phyloP scores from a whole-genome alignment of 1,140 invertebrate genomes.

The Conus ventricosus region DNA sequence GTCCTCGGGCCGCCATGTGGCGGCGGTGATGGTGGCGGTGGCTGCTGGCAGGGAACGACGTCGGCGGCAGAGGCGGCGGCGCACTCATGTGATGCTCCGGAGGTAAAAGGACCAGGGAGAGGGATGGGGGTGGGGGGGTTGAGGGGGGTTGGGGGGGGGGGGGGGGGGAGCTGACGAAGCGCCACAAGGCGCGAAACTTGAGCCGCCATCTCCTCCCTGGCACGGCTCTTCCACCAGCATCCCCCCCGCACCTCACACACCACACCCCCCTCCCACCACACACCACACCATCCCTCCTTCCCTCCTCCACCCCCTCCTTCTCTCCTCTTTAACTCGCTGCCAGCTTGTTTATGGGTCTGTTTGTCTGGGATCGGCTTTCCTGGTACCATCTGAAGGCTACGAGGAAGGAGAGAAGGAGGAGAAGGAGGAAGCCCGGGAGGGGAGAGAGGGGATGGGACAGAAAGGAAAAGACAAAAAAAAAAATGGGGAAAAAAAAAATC shows the following conservation, averaged over 20 bases:
- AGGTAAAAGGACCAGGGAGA: background rate
- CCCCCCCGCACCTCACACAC: no score
- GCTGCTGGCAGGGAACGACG: background rate
- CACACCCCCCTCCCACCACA: background rate
- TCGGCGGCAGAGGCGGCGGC: no score
- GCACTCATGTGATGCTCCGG: background rate
- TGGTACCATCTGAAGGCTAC: background rate
- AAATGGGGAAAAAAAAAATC: background rate
- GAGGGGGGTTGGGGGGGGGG: background rate
- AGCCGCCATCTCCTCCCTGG: background rate
- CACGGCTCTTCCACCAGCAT: no score
- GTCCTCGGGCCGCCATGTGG: background rate
- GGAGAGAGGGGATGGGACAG: background rate
- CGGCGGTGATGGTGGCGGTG: background rate
- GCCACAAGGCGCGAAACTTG: background rate
- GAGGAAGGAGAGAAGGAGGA: background rate
- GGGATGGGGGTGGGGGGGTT: background rate
- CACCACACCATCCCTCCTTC: background rate
- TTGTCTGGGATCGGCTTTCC: background rate
- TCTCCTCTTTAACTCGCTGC: background rate
- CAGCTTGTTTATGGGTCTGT: background rate
- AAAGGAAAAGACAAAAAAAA: conserved; percentile 8
- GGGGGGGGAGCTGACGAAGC: background rate
- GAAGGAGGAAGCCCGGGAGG: background rate
- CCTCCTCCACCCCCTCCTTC: background rate